These are phyloP conservation scores for Archegozetes longisetosus DNA, from an alignment of 1,140 invertebrate species.

Conservation along the genomic window DNA sequence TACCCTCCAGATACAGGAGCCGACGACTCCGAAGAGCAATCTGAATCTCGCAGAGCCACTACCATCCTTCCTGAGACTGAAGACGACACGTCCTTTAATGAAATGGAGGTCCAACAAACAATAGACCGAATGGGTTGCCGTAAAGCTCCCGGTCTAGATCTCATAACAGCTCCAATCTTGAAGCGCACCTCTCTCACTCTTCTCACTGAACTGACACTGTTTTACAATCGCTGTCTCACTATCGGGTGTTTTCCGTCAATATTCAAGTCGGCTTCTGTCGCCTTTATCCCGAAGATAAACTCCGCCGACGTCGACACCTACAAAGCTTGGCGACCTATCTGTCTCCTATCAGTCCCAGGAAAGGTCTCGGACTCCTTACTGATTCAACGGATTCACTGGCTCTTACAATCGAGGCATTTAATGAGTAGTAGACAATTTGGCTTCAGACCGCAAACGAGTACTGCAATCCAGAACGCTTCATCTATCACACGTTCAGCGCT, in stretches of 20 bases:
- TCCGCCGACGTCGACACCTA: neutral
- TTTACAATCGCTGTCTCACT: neutral
- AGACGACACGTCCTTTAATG: neutral
- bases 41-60: too few relatives aligned
- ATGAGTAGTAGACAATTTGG: neutral
- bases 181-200: too few relatives aligned
- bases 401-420: neutral
- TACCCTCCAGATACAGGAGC: neutral
- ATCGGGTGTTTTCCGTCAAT: neutral
- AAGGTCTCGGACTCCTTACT: neutral
- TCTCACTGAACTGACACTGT: neutral
- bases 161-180: neutral
- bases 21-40: neutral
- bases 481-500: neutral
- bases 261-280: neutral
- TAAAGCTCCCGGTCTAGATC: neutral
- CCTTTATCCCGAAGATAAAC: neutral
- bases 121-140: neutral
- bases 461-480: neutral
- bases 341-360: neutral
- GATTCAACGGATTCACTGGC: neutral
- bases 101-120: neutral
- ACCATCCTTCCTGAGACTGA: neutral
- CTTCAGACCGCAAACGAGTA: neutral
- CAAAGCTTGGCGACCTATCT: neutral